phyloP scores from a whole-genome alignment of 2,797 vertebrate genomes.

The Falco naumanni region DNA sequence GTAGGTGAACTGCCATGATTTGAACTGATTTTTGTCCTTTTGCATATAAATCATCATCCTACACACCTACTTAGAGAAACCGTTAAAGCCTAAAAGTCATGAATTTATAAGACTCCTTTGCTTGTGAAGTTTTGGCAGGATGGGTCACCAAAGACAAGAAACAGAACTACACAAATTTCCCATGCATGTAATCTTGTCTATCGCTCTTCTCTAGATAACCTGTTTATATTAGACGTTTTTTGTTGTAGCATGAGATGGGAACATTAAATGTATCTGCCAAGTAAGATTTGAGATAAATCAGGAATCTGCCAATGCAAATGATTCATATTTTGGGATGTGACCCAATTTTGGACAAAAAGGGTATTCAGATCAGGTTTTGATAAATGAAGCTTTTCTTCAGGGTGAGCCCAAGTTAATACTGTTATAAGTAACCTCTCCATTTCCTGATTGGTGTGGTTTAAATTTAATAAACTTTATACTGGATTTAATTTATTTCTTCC shows the following conservation, averaged over 20 bases:
- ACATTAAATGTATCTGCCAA: not conserved
- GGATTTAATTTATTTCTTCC: not conserved
- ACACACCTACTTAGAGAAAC: not conserved
- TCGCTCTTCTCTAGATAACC: not conserved
- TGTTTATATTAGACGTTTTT: not conserved
- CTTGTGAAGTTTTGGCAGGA: not conserved
- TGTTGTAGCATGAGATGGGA: not conserved
- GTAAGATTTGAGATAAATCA: not conserved
- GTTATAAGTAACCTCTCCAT: not conserved
- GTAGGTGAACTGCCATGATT: not conserved
- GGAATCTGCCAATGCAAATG: constrained; percentile 4
- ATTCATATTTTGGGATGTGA: not conserved
- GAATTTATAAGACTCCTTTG: not conserved
- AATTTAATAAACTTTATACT: constrained; percentile 29
- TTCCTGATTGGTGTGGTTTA: not conserved
- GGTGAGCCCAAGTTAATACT: not conserved
- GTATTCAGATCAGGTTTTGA: not conserved
- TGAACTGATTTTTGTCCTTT: not conserved
- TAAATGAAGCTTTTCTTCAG: not conserved
- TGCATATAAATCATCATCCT: not conserved
- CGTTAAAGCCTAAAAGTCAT: not conserved
- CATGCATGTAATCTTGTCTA: not conserved
- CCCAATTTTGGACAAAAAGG: not conserved
- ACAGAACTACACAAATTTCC: not conserved
- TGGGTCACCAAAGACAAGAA: not conserved